A percentile compares a stretch with the other conserved stretches of the same genome.
Conservation (phyloP, 2,797 vertebrate genomes). For the Heterohyrax brucei region DNA sequence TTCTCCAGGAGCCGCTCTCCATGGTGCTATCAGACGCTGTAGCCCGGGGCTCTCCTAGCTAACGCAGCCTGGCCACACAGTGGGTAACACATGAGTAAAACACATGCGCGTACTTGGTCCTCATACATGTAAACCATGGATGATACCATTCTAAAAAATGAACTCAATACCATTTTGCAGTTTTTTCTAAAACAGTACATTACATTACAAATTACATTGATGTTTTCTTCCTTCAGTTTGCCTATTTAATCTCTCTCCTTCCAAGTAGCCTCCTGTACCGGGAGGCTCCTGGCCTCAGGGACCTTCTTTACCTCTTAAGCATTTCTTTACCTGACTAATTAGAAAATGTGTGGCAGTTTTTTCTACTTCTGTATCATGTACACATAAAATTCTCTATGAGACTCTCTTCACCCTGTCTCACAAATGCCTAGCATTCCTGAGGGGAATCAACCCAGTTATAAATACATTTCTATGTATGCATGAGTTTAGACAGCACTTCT, state of each 20-base stretch:
- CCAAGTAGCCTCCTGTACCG: background rate
- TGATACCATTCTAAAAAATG: background rate
- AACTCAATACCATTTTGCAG: too few species aligned
- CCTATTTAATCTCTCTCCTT: background rate
- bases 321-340: background rate
- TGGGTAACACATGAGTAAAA: background rate
- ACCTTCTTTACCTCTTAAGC: background rate
- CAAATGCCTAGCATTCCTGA: background rate
- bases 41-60: background rate
- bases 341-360: background rate
- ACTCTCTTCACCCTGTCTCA: too few species aligned
- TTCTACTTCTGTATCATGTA: background rate
- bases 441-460: background rate
- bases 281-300: background rate
- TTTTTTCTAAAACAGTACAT: background rate
- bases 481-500: background rate
- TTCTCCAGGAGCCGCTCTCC: background rate
- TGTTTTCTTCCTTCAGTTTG: background rate
- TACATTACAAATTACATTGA: background rate
- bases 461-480: background rate
- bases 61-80: background rate
- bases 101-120: background rate
- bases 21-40: background rate
- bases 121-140: background rate
- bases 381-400: background rate